Evolutionary conservation across 2,113 vertebrate species (phyloP), one percentile per base, ranked within the genome.

Genomic region (Brachypteracias leptosomus): DNA sequence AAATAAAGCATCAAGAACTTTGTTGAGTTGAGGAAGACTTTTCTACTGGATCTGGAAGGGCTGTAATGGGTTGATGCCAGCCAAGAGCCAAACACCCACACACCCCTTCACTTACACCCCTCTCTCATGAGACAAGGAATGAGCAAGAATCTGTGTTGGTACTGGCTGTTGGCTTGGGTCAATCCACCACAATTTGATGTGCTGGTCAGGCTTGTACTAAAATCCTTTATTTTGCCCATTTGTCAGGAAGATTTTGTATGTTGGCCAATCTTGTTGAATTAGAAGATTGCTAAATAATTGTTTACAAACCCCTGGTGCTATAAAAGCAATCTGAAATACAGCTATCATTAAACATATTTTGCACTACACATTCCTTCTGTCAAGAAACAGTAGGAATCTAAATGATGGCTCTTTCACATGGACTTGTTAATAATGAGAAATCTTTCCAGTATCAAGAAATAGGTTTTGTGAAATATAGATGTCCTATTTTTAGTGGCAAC

Each of bases 281-380:
- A 71, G 76, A 90, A 93, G 55, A 55, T 59, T 55, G 13, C 35
- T 86, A 67, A 66, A 59, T 38, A 92, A 83, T 29, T 55, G 24
- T 55, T 90, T 84, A 42, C 22, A 74, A 86, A 57, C 9, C 35
- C n/a, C 62, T 54, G 13, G 16, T 90, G 59, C 33, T 89, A 33
- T 47, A 77, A 88, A 94, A 72, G 36, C 58, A 76, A 81, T 65
- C 36, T 89, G 35, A 67, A 96, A 86, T 55, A 38, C 25, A 76
- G 61, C 22, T 90, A n/a, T 68, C 25, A 85, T 75, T 61, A 84
- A 81, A 78, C 17, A 29, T 67, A 83, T 54, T 93, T 93, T 81
- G 49, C 19, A 72, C 11, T 71, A 55, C 2, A 7, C 5, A 16
- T 57, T 91, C 52, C 35, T 85, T 90, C 76, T 40, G 40, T 52